A percentile compares a stretch with the other conserved stretches of the same genome.
phyloP scores from a whole-genome alignment of 2,797 vertebrate genomes.

The Artibeus jamaicensis region DNA sequence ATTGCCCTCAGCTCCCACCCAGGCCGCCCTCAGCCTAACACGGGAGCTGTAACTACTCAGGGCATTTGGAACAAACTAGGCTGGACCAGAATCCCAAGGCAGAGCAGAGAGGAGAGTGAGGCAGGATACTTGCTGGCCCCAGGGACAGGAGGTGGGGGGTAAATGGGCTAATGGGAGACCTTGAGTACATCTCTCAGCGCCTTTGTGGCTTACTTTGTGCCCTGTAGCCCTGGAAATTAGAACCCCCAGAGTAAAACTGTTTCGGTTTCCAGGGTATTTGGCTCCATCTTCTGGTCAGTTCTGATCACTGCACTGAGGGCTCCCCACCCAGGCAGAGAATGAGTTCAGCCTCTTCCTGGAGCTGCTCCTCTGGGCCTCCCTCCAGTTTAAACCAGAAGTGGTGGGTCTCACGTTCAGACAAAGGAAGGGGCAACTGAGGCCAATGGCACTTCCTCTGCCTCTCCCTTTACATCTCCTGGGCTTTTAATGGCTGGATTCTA shows the following conservation, averaged over 20 bases:
- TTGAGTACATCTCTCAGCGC: background rate
- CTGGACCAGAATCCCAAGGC: background rate
- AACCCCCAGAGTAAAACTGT: background rate
- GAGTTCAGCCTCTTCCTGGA: background rate
- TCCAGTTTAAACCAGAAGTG: background rate
- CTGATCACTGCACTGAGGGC: background rate
- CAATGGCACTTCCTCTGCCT: background rate
- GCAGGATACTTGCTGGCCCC: background rate
- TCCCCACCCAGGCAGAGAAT: background rate
- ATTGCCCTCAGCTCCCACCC: background rate
- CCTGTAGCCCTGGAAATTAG: background rate
- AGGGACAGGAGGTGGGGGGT: background rate
- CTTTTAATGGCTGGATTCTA: background rate
- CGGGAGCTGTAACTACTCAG: background rate
- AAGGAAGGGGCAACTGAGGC: background rate
- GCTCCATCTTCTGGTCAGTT: slow-evolving; percentile 65
- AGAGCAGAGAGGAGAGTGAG: background rate
- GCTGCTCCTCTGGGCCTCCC: background rate
- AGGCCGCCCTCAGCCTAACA: background rate
- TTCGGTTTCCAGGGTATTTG: slow-evolving; percentile 26
- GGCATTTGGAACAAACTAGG: background rate
- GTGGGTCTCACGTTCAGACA: background rate
- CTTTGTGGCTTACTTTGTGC: background rate
- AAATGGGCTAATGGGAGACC: background rate
- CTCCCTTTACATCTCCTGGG: background rate